Conservation (phyloP, 2,888 invertebrate species). For the Poecilobothrus nobilitatus region DNA sequence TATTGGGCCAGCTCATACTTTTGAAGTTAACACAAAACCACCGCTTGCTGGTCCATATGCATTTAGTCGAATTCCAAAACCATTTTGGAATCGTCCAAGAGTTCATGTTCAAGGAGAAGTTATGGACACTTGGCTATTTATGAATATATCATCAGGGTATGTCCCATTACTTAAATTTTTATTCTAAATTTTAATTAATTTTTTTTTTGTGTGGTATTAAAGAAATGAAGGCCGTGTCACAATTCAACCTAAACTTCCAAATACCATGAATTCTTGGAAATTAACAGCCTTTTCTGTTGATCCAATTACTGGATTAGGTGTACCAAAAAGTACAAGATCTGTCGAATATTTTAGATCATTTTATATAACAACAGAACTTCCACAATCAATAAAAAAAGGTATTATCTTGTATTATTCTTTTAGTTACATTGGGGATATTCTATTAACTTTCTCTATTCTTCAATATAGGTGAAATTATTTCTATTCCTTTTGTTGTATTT, state of each 20-base stretch:
- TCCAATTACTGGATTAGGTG: slow-evolving; percentile 64
- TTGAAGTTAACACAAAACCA: slow-evolving; percentile 60
- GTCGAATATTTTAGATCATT: slow-evolving; percentile 72
- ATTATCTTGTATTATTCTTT: background rate
- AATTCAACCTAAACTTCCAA: slow-evolving; percentile 61
- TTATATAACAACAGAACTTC: slow-evolving; percentile 64
- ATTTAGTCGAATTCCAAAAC: slow-evolving; percentile 77
- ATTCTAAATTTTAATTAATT: background rate
- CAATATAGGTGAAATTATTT: slow-evolving; percentile 72
- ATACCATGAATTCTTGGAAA: slow-evolving; percentile 76
- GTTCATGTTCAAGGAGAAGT: slow-evolving; percentile 67
- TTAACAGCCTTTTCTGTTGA: slow-evolving; percentile 75
- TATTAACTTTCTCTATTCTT: background rate
- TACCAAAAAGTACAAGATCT: slow-evolving; percentile 58
- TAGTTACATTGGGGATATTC: slow-evolving; percentile 17
- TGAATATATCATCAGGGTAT: slow-evolving; percentile 72
- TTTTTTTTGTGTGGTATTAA: no score
- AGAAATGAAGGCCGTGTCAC: slow-evolving; percentile 52
- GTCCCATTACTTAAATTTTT: slow-evolving; percentile 23
- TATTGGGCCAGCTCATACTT: slow-evolving; percentile 42
- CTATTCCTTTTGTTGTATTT: slow-evolving; percentile 78
- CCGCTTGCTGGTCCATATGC: slow-evolving; percentile 84
- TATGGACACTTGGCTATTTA: slow-evolving; percentile 73
- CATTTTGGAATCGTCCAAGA: slow-evolving; percentile 70
- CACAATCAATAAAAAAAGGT: slow-evolving; percentile 65